Evolutionary conservation across 1,140 invertebrate species (phyloP).

Genomic region (Psix sp.): DNA sequence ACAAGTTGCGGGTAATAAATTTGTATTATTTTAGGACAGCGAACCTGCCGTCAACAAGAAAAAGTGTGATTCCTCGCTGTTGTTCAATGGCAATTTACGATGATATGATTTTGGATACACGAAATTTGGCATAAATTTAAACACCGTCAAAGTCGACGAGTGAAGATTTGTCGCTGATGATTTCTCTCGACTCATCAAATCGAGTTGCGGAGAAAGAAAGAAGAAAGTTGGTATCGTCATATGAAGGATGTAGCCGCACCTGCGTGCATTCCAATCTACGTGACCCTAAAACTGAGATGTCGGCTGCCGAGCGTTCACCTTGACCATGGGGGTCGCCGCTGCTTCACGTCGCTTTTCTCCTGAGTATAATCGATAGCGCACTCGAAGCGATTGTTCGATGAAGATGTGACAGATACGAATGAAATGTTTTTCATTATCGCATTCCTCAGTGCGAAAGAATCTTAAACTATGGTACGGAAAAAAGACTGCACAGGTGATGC

Average conservation of each 20-base stretch:
- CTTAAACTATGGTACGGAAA: too few relatives aligned
- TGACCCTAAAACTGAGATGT: conserved; percentile 72
- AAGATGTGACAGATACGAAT: too few relatives aligned
- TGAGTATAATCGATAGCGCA: conserved; percentile 49
- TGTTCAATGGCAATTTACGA: conserved; percentile 6
- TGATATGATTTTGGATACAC: too few relatives aligned
- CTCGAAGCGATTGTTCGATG: conserved; percentile 3
- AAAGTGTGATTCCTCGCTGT: neutral
- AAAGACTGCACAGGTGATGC: too few relatives aligned
- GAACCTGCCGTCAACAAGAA: neutral
- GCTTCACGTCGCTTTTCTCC: conserved; percentile 32
- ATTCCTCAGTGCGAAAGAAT: too few relatives aligned
- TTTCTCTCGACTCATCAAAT: conserved; percentile 56
- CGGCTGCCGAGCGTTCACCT: conserved; percentile 64
- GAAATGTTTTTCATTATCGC: too few relatives aligned
- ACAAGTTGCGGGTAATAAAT: conserved; percentile 6
- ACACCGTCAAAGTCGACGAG: conserved; percentile 19
- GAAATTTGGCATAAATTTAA: conserved; percentile 43
- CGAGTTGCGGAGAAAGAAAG: conserved; percentile 68
- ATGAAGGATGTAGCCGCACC: conserved; percentile 71
- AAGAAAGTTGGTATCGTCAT: conserved; percentile 69
- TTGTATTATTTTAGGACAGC: conserved; percentile 4
- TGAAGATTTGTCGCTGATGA: conserved; percentile 48
- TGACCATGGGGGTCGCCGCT: conserved; percentile 63
- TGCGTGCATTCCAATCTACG: conserved; percentile 72